Conservation (phyloP, 2,797 vertebrate genomes). For the Cygnus olor region DNA sequence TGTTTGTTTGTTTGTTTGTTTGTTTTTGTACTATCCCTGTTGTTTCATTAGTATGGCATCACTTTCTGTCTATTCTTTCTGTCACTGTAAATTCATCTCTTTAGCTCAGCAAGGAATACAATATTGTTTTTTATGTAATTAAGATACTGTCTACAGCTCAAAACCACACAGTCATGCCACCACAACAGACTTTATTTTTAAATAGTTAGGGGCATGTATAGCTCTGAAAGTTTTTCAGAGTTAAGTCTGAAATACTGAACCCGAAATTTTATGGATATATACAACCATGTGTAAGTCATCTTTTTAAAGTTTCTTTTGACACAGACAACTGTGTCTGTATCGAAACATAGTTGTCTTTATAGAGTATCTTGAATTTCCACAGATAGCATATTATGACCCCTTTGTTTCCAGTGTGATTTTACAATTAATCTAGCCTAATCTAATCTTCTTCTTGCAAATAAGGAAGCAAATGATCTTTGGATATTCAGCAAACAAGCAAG, state of each 20-base stretch:
- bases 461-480: not conserved
- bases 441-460: constrained; percentile 6
- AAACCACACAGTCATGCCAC: not conserved
- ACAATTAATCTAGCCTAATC: not conserved
- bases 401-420: constrained; percentile 8
- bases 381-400: not conserved
- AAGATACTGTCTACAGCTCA: not conserved
- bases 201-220: not conserved
- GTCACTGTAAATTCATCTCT: constrained; percentile 47
- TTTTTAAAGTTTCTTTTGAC: not conserved
- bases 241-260: not conserved
- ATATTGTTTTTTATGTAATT: constrained; percentile 16
- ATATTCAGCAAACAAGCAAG: not conserved
- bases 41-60: constrained; percentile 48
- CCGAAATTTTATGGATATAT: not conserved
- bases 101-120: not conserved
- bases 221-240: constrained; percentile 12
- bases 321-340: not conserved
- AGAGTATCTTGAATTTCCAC: not conserved
- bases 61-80: constrained; percentile 40
- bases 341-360: not conserved
- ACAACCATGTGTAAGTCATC: not conserved
- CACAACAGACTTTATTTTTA: not conserved
- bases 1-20: constrained; percentile 44
- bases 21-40: constrained; percentile 35